Base-by-base conservation (phyloP, 2,113 vertebrate genomes). In the Rynchops niger region DNA sequence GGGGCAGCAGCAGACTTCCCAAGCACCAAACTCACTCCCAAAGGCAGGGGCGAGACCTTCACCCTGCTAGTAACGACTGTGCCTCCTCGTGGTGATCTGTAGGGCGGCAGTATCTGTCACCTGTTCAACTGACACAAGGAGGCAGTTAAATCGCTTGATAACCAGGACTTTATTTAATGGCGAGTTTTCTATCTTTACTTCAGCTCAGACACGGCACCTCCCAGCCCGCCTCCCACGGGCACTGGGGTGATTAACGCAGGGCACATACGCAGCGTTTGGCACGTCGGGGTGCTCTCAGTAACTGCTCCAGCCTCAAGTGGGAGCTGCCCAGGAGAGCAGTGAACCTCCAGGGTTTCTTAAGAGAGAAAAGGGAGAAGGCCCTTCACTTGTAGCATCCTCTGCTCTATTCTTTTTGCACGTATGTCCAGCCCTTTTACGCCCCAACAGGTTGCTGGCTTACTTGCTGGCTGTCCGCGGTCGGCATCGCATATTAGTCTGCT, bases 171-270 rank as follows among this genome's bases (percentile, higher is more conserved):
- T 27, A 25, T 38, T 76, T 72, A 56, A 5, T 29, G 34, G 1
- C 5, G 30, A 45, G 5, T 6, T 80, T 40, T 62, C 5, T 17
- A 3, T 25, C 34, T 63, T 32, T 9, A 16, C 15, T 17, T 59
- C 8, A 49, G 34, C 42, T 87, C 49, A 38, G 53, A 9, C 6
- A 10, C 26, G 26, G 74, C 40, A 58, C 59, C 42, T 77, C 73
- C 56, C 73, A 84, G 56, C n/a, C 43, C n/a, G 9, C 16, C 22
- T 59, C 38, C 62, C 42, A 56, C 2, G 12, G 47, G 73, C 43
- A 63, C 62, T 32, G 56, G 9, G 18, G 66, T 9, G 9, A 15
- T 15, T 5, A 38, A 53, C 4, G 5, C 0, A 0, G 10, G 63
- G 53, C 77, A 59, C 36, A 12, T 0, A 22, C 0, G 13, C 66